Base-by-base conservation (phyloP, 2,113 vertebrate genomes). In the Calcarius ornatus region DNA sequence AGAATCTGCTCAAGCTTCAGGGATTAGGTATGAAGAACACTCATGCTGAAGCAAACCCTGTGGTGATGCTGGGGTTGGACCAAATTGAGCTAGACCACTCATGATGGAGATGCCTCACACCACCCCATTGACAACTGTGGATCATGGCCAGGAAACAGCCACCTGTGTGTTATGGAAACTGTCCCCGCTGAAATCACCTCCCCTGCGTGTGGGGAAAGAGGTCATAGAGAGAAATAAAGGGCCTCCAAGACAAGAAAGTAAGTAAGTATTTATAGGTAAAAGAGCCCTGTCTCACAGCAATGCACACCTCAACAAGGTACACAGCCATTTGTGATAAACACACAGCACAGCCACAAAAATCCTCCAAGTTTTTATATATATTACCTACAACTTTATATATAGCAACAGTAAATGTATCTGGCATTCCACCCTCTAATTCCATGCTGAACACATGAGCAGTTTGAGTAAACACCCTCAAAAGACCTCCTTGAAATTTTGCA, bases 361-460 rank as follows among this genome's bases (percentile, higher is more conserved):
- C 27, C 38, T 71, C 28, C 12, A n/a, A 47, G 15, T 40, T 24
- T 40, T 28, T 11, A 47, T 13, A 24, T 6, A 22, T 15, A 7
- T 53, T 18, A 50, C 31, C 28, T 47, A 10, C 10, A 85, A 28
- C 18, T 59, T 86, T 10, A 61, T 9, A 31, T 24, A 61, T 6
- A 15, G 17, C 42, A 77, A 48, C 35, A 86, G 63, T 33, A 69
- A 65, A 11, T 0, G 0, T 5, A 11, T 27, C 81, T 21, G 10
- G 23, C 65, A 72, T 82, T 73, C 59, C 23, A 84, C 21, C 14
- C 45, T 37, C 5, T 30, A 70, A 69, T 42, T 88, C 45, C 69
- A 40, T 19, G 53, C 11, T 33, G 60, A 90, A 75, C n/a, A 53
- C 35, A n/a, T 4, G 2, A 76, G 5, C 14, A 59, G 16, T 68